Conservation (phyloP, 2,113 vertebrate species). For the Neogale vison region DNA sequence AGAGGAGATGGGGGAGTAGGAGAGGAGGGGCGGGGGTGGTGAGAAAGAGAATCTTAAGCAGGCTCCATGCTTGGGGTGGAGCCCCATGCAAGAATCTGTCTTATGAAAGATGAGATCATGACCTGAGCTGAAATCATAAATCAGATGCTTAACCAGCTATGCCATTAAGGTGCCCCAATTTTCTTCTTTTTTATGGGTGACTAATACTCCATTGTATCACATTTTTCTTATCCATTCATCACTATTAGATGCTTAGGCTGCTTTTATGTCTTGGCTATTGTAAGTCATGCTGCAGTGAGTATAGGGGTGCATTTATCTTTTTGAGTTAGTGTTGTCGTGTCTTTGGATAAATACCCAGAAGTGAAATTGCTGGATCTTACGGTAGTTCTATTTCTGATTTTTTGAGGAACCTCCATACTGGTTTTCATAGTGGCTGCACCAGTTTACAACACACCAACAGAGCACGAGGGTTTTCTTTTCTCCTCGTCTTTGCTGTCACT, state of each 20-base stretch:
- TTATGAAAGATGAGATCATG: background rate
- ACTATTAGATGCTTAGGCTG: background rate
- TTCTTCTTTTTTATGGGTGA: background rate
- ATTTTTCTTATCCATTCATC: background rate
- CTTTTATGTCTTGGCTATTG: background rate
- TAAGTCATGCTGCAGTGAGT: background rate
- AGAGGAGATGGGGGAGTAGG: background rate
- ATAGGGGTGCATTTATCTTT: background rate
- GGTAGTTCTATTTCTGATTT: background rate
- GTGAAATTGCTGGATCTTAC: background rate
- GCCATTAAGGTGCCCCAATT: background rate
- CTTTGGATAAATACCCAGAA: background rate
- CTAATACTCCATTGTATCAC: background rate
- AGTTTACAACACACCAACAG: background rate
- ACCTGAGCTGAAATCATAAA: background rate
- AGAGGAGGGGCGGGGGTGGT: background rate
- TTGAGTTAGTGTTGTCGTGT: background rate
- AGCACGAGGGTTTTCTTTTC: background rate
- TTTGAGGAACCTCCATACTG: background rate
- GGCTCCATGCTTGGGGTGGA: background rate
- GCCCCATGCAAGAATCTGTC: background rate
- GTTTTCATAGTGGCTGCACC: background rate
- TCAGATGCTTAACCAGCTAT: background rate
- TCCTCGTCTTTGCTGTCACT: background rate
- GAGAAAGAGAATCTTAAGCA: background rate